Evolutionary conservation across 2,113 vertebrate species (phyloP).

Genomic region (Thunnus thynnus): DNA sequence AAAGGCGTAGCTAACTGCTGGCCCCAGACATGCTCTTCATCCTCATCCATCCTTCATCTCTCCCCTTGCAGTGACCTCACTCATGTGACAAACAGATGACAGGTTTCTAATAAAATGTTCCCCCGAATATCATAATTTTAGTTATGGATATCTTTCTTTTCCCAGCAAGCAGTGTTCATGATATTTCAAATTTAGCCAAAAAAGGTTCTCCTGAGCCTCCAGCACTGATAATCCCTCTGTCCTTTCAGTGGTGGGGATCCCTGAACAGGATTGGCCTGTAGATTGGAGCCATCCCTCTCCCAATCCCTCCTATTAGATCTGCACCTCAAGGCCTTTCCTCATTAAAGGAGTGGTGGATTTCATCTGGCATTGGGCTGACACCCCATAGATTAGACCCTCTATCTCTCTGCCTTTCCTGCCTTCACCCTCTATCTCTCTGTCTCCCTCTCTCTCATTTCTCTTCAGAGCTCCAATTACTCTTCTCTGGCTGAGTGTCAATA

Average conservation of each 20-base stretch:
- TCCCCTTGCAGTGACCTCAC: constrained; percentile 27
- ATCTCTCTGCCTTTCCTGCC: constrained; percentile 60
- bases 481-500: constrained; percentile 74
- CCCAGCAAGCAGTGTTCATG: not conserved
- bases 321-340: constrained; percentile 71
- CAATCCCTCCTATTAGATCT: constrained; percentile 69
- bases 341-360: constrained; percentile 75
- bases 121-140: not conserved
- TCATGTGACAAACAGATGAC: constrained; percentile 16
- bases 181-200: not conserved
- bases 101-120: constrained; percentile 14
- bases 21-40: constrained; percentile 33
- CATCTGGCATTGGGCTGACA: constrained; percentile 73
- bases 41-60: constrained; percentile 24
- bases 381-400: constrained; percentile 69
- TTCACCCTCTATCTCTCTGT: constrained; percentile 44
- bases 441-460: constrained; percentile 55
- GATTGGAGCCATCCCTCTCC: constrained; percentile 73
- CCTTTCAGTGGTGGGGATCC: constrained; percentile 39
- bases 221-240: constrained; percentile 51
- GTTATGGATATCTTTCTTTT: not conserved
- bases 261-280: constrained; percentile 64
- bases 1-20: constrained; percentile 41
- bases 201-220: constrained; percentile 17
- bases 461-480: constrained; percentile 70